phyloP scores from a whole-genome alignment of 2,113 vertebrate species.

The Bungarus multicinctus region DNA sequence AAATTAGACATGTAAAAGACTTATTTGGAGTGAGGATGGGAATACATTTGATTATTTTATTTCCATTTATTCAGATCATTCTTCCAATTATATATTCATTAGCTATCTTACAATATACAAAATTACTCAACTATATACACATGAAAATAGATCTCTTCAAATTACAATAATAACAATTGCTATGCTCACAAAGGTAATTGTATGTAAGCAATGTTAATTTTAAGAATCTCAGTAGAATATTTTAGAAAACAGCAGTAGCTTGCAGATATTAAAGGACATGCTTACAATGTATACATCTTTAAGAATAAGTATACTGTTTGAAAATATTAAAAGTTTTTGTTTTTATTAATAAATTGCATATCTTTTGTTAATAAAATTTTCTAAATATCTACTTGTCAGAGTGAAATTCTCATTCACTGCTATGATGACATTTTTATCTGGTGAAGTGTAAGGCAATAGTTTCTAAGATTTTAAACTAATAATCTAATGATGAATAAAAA shows the following conservation, averaged over 20 bases:
- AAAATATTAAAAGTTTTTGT: not conserved
- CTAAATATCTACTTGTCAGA: constrained; percentile 1
- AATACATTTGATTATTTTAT: not conserved
- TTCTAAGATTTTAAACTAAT: constrained; percentile 20
- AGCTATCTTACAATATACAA: not conserved
- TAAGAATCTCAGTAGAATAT: not conserved
- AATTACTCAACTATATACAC: not conserved
- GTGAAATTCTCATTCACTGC: not conserved
- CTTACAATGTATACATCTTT: not conserved
- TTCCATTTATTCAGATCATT: not conserved
- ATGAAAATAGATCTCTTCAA: not conserved
- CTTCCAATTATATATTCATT: not conserved
- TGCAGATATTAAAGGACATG: not conserved
- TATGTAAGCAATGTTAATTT: not conserved
- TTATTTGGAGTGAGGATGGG: not conserved
- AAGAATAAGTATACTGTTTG: not conserved
- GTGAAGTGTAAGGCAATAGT: constrained; percentile 27
- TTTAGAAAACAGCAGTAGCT: not conserved
- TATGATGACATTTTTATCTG: constrained; percentile 9
- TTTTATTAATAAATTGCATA: not conserved
- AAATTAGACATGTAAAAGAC: not conserved
- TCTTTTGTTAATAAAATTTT: not conserved
- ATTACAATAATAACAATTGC: not conserved
- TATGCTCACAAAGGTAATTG: not conserved
- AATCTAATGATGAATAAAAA: constrained; percentile 8